Evolutionary conservation across 1,140 invertebrate genomes (phyloP), one percentile per base, ranked within the genome.

Genomic region (Chionoecetes opilio): DNA sequence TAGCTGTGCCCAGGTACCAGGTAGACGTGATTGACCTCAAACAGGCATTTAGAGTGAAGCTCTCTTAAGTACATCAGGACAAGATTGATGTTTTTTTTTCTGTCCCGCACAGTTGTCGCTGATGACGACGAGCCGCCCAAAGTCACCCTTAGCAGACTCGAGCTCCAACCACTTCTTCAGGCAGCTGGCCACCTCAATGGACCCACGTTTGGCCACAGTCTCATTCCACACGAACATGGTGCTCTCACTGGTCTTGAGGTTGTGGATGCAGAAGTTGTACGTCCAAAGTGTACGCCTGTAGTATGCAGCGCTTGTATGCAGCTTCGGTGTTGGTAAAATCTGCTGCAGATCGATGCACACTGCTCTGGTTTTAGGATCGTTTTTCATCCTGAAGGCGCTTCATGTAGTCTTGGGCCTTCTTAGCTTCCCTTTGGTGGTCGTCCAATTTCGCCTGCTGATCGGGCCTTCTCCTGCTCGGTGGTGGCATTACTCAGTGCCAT

Each of bases 251-350:
- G n/a, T 85, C 3, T 35, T 35, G 35, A 86, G 6, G 35, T 86
- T 86, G 35, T 86, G 85, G 26, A 86, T 86, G 85, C 85, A 86
- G 29, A 86, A 86, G 29, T n/a, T n/a, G n/a, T 86, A 86, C 21
- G 85, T 86, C 85, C 29, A 86, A 8, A 86, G 6, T n/a, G 14
- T 86, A 8, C 29, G 31, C 29, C 32, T 86, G 29, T 86, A 86
- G 35, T 86, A 86, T 8, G 85, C 85, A 17, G 29, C 32, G 29
- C 85, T 31, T 34, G 85, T 86, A 35, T 34, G 31, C 8, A 86
- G 35, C 35, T 86, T 86, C 8, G 29, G 9, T 11, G 85, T 86
- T 11, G 85, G 85, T 37, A 86, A 31, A 31, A 37, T 86, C 26
- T 86, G 85, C 35, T 86, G 85, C 11, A 86, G 29, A 37, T 86